Conservation (phyloP, 2,797 vertebrate genomes). For the Oryzias dopingdopingensis region DNA sequence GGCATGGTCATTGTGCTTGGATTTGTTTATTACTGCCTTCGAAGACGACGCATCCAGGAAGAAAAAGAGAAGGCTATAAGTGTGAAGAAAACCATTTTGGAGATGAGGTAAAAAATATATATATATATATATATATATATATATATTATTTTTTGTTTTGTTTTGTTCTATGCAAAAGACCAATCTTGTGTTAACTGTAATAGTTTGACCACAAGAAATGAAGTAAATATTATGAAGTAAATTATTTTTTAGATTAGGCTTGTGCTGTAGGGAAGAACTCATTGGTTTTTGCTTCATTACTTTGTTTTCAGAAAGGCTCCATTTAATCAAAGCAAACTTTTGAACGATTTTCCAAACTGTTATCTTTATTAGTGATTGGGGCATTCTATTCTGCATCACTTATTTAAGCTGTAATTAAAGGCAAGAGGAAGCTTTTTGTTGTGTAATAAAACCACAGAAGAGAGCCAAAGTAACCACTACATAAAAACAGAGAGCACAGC, state of each 20-base stretch:
- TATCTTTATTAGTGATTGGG: conserved; percentile 1
- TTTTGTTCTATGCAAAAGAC: too few species aligned
- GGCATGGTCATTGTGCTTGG: conserved; percentile 98
- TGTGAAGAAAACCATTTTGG: conserved; percentile 97
- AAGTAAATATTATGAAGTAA: too few species aligned
- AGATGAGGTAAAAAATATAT: conserved; percentile 86
- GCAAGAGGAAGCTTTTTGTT: not conserved
- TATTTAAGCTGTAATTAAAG: conserved; percentile 22
- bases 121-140: too few species aligned
- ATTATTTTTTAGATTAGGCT: not conserved
- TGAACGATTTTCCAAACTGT: not conserved
- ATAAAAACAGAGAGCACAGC: not conserved
- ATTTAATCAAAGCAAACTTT: conserved; percentile 15
- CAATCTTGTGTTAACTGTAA: too few species aligned
- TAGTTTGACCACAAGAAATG: too few species aligned
- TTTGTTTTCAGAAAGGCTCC: conserved; percentile 7
- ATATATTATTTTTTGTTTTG: too few species aligned
- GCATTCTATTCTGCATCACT: not conserved
- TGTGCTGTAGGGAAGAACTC: not conserved
- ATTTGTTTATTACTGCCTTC: conserved; percentile 93
- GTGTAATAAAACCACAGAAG: not conserved
- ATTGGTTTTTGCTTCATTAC: conserved; percentile 64
- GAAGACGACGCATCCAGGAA: conserved; percentile 87
- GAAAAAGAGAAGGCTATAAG: conserved; percentile 96
- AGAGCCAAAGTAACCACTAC: not conserved